These are phyloP conservation scores for Plagodis pulveraria DNA, from an alignment of 2,888 invertebrate species.

Conservation along the genomic window DNA sequence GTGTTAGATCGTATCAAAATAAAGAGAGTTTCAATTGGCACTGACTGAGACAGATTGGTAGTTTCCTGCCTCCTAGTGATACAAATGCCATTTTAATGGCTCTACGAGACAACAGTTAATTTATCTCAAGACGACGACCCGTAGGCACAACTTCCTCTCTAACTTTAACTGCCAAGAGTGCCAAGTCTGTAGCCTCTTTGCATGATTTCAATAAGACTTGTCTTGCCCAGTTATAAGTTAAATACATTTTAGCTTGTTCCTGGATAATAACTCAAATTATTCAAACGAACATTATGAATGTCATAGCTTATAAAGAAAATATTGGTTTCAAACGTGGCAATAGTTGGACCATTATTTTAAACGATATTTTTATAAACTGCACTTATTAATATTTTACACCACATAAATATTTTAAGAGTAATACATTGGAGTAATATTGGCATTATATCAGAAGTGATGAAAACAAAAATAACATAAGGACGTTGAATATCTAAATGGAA, in stretches of 20 bases:
- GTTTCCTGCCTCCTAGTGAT: conserved; percentile 72
- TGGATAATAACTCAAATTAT: no score
- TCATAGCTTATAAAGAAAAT: no score
- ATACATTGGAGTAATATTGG: no score
- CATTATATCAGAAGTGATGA: no score
- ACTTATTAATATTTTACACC: no score
- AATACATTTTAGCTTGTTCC: not conserved
- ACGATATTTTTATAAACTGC: no score
- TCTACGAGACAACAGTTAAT: conserved; percentile 66
- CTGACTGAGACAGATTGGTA: conserved; percentile 68
- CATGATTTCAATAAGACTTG: conserved; percentile 20
- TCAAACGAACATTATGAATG: no score
- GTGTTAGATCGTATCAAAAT: conserved; percentile 30
- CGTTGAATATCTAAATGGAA: no score
- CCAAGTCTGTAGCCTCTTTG: conserved; percentile 39
- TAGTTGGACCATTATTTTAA: no score
- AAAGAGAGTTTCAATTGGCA: conserved; percentile 62
- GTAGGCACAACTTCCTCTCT: conserved; percentile 48
- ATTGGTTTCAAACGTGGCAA: no score
- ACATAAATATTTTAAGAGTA: no score
- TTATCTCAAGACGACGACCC: conserved; percentile 60
- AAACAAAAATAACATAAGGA: no score
- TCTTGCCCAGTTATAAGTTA: not conserved
- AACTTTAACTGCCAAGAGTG: conserved; percentile 37
- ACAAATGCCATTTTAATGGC: conserved; percentile 67